A percentile compares a stretch with the other conserved stretches of the same genome.
Conservation (phyloP, 2,888 invertebrate genomes). For the Drosophila mulleri region DNA sequence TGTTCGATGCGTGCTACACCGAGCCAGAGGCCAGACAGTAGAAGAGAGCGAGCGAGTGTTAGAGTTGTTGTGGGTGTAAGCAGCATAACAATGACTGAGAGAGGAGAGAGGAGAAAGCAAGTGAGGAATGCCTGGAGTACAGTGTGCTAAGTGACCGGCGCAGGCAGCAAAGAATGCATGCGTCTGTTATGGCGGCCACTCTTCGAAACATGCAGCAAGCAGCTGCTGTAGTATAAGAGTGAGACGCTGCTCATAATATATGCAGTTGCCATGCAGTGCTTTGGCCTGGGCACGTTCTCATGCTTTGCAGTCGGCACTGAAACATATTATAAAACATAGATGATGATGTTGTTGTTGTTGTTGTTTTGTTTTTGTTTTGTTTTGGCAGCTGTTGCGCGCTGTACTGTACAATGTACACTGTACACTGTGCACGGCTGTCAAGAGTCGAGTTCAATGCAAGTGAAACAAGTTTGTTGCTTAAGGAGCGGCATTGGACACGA, state of each 20-base stretch:
- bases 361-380: conserved; percentile 5
- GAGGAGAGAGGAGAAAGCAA: neutral
- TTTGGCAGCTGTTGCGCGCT: conserved; percentile 33
- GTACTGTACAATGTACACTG: conserved; percentile 23
- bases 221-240: conserved; percentile 51
- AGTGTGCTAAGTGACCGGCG: conserved; percentile 37
- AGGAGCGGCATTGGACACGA: conserved; percentile 36
- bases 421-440: neutral
- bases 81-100: neutral
- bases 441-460: conserved; percentile 60
- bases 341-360: neutral
- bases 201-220: conserved; percentile 28
- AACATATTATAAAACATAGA: conserved; percentile 44
- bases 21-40: conserved; percentile 31
- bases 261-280: conserved; percentile 53
- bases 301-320: conserved; percentile 16
- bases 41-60: conserved; percentile 16
- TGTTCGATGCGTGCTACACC: conserved; percentile 24
- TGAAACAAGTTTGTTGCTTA: conserved; percentile 61
- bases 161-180: conserved; percentile 19
- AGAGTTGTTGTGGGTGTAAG: conserved; percentile 26
- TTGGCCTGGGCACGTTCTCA: conserved; percentile 28
- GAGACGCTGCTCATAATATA: conserved; percentile 22
- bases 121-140: conserved; percentile 20
- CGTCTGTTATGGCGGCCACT: conserved; percentile 20